Conservation (phyloP, 2,888 invertebrate genomes). For the Rhagonycha lutea region DNA sequence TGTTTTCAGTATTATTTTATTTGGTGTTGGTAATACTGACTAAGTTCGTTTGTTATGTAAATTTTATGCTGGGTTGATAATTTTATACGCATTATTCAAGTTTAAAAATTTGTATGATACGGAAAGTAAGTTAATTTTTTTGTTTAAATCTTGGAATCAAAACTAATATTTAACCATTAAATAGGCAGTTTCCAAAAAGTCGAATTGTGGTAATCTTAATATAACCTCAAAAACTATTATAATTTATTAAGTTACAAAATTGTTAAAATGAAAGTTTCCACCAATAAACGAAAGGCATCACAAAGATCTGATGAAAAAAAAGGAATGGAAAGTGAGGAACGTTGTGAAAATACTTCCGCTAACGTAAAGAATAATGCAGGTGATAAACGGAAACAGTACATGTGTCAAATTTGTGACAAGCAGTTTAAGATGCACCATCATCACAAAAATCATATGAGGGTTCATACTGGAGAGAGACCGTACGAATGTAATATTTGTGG, state of each 20-base stretch:
- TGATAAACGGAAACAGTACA: background rate
- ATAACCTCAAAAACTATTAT: background rate
- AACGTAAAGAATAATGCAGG: background rate
- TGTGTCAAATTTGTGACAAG: background rate
- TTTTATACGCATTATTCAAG: background rate
- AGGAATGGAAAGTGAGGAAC: background rate
- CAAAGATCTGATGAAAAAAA: background rate
- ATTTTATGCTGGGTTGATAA: no score
- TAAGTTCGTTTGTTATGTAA: no score
- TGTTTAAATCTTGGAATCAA: background rate
- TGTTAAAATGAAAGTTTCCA: background rate
- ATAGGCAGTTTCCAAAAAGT: background rate
- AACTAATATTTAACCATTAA: background rate
- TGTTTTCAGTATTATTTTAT: no score
- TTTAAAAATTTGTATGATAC: background rate
- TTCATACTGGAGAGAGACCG: background rate
- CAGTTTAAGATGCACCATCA: background rate
- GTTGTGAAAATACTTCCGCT: background rate
- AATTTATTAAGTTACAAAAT: background rate
- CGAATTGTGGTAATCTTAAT: no score
- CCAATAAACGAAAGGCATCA: background rate
- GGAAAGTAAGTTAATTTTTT: background rate
- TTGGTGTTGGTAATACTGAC: no score
- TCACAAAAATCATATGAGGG: background rate
- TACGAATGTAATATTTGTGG: background rate